A percentile compares a stretch with the other conserved stretches of the same genome.
Conservation (phyloP, 2,888 invertebrate genomes). For the Athalia cordata region DNA sequence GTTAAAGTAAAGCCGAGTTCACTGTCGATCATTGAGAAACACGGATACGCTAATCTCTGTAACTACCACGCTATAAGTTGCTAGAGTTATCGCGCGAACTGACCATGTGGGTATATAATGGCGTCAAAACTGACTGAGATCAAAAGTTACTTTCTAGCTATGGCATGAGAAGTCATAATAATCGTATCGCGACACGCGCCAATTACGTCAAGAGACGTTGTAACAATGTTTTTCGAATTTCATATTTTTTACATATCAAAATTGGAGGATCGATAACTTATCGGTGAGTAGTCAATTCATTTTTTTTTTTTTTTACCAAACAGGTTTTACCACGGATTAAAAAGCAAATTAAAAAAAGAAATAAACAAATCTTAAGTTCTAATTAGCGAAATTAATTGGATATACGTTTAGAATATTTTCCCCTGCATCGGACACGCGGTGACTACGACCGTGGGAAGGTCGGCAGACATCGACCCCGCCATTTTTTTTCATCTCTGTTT, state of each 20-base stretch:
- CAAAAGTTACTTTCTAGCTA: too few relatives aligned
- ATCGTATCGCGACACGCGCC: too few relatives aligned
- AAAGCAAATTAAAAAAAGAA: not conserved
- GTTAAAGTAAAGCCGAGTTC: too few relatives aligned
- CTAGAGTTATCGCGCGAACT: slow-evolving; percentile 15
- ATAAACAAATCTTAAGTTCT: not conserved
- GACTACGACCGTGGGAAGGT: slow-evolving; percentile 38
- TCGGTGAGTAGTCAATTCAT: too few relatives aligned
- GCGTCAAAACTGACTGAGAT: slow-evolving; percentile 16
- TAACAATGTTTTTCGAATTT: too few relatives aligned
- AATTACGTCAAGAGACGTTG: too few relatives aligned
- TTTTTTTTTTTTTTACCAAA: not conserved
- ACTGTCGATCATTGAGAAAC: slow-evolving; percentile 15
- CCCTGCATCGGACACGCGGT: not conserved
- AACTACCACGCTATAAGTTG: slow-evolving; percentile 1
- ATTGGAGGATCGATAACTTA: too few relatives aligned
- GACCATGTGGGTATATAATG: slow-evolving; percentile 40
- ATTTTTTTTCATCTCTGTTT: not conserved
- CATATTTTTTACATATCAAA: too few relatives aligned
- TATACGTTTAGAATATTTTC: not conserved
- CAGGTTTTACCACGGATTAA: not conserved
- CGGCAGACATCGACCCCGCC: slow-evolving; percentile 27
- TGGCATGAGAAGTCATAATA: too few relatives aligned
- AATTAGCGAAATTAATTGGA: not conserved
- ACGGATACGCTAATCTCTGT: slow-evolving; percentile 17